A percentile compares a stretch with the other conserved stretches of the same genome.
Evolutionary conservation across 1,140 invertebrate genomes (phyloP).

Genomic region (Hylaeus volcanicus): DNA sequence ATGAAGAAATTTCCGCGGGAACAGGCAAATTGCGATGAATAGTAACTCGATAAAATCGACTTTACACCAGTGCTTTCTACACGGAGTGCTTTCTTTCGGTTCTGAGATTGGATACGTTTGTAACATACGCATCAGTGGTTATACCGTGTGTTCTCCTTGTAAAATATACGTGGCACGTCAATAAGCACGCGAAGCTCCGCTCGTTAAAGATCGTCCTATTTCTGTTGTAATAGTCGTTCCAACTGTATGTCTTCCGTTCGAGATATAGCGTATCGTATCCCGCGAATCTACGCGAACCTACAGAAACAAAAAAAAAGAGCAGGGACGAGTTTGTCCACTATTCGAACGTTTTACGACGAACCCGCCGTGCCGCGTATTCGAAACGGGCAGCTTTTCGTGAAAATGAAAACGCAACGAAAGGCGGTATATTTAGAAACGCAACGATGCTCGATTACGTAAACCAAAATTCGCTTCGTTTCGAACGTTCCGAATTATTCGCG

Average conservation of each 20-base stretch:
- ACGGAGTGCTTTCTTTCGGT: background rate
- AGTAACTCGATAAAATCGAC: background rate
- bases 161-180: constrained; percentile 1
- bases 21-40: too few relatives aligned
- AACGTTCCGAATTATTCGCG: background rate
- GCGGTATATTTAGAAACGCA: background rate
- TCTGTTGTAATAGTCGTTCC: background rate
- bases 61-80: too few relatives aligned
- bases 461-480: background rate
- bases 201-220: constrained; percentile 30
- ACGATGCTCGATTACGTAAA: too few relatives aligned
- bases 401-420: too few relatives aligned
- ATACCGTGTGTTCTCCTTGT: background rate
- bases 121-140: background rate
- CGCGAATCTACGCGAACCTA: background rate
- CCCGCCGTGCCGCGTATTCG: background rate
- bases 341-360: too few relatives aligned
- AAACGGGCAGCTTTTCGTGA: background rate
- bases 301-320: too few relatives aligned
- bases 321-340: too few relatives aligned
- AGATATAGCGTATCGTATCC: background rate
- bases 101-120: background rate
- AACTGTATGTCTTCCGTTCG: background rate
- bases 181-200: constrained; percentile 8
- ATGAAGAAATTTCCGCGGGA: too few relatives aligned